Evolutionary conservation across 2,888 invertebrate species (phyloP), one percentile per base, ranked within the genome.

Genomic region (Therioaphis trifolii): DNA sequence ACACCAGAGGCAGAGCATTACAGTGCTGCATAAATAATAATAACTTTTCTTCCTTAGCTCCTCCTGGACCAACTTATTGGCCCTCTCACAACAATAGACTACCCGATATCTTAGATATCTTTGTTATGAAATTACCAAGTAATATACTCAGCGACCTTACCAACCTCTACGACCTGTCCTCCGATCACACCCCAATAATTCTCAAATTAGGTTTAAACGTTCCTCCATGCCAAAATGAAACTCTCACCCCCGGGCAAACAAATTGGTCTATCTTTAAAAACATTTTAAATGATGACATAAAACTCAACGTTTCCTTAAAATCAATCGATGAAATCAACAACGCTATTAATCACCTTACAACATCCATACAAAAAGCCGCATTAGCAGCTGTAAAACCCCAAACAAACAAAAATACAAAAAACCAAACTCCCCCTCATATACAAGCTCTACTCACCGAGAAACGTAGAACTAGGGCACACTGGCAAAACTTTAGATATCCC

Each of bases 111-210:
- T 71, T 71, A 12, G 69, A 71, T 12, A 71, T 71, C 9, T 71
- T 71, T 71, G 69, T 71, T 15, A 71, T 15, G 9, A 58, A 71
- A 71, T 24, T 71, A 46, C 69, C 69, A 11, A 71, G 68, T 21
- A 40, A 68, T 9, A 40, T 68, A 68, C 40, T 18, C 18, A 21
- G 58, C 24, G 58, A 58, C n/a, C n/a, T 58, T 18, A 58, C 58
- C 58, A 58, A 58, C 58, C 58, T 58, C 58, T 58, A 58, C 24
- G 58, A 58, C 58, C 9, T 58, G 11, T 58, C 58, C 18, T 58
- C 58, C 18, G 58, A 58, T n/a, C n/a, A n/a, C n/a, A n/a, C n/a
- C n/a, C n/a, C n/a, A n/a, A n/a, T n/a, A n/a, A n/a, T n/a, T n/a
- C n/a, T n/a, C n/a, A n/a, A n/a, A n/a, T n/a, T n/a, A n/a, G n/a